These are phyloP conservation scores for Leptodirus hochenwartii DNA, from an alignment of 2,888 invertebrate genomes.

Conservation along the genomic window DNA sequence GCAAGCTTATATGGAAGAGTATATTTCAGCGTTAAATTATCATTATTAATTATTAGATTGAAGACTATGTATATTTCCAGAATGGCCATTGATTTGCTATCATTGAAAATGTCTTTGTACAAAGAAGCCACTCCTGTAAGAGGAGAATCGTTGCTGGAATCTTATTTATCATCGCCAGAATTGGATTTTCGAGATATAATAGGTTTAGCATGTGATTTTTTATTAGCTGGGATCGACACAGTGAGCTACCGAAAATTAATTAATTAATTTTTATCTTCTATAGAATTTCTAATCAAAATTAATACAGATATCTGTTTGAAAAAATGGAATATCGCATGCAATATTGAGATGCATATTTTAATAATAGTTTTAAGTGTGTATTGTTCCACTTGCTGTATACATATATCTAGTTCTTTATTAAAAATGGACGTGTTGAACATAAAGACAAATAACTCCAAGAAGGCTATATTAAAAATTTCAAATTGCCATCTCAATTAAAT, in stretches of 20 bases:
- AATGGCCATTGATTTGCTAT: slow-evolving; percentile 44
- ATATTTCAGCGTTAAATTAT: slow-evolving; percentile 13
- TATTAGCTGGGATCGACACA: slow-evolving; percentile 76
- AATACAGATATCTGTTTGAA: too few species aligned
- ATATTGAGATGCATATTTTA: neutral
- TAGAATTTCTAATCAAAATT: too few species aligned
- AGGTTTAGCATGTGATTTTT: slow-evolving; percentile 66
- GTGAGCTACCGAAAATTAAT: slow-evolving; percentile 28
- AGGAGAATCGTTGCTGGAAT: slow-evolving; percentile 33
- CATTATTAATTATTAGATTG: slow-evolving; percentile 5
- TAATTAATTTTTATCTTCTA: too few species aligned
- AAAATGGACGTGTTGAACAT: too few species aligned
- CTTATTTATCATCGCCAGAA: slow-evolving; percentile 48
- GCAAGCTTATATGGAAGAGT: slow-evolving; percentile 55
- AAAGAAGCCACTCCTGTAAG: slow-evolving; percentile 19
- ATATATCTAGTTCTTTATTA: too few species aligned
- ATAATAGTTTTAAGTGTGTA: too few species aligned
- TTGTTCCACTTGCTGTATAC: too few species aligned
- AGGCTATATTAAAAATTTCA: too few species aligned
- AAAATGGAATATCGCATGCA: slow-evolving; percentile 3
- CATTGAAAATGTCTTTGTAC: slow-evolving; percentile 34
- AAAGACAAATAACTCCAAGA: too few species aligned
- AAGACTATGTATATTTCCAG: slow-evolving; percentile 23
- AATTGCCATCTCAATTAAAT: too few species aligned
- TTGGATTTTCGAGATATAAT: slow-evolving; percentile 62